Evolutionary conservation across 2,113 vertebrate genomes (phyloP).

Genomic region (Oriolus oriolus): DNA sequence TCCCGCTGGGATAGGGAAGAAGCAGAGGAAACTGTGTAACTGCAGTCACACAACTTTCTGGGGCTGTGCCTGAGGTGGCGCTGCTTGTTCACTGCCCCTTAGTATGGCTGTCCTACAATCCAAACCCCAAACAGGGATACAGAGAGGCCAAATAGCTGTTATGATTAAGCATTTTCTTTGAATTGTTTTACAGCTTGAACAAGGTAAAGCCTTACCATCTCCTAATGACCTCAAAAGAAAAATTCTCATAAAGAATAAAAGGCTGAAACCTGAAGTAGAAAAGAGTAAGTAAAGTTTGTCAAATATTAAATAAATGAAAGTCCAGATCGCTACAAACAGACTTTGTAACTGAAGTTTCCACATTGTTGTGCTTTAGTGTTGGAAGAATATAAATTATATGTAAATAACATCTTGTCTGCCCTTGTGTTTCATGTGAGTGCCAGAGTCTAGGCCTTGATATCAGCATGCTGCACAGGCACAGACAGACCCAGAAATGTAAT

Average conservation of each 20-base stretch:
- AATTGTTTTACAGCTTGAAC: conserved; percentile 81
- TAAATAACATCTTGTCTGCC: neutral
- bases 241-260: conserved; percentile 99
- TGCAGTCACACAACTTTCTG: neutral
- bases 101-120: neutral
- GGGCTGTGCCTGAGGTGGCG: neutral
- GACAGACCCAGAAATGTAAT: neutral
- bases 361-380: neutral
- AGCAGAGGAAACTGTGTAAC: neutral
- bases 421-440: neutral
- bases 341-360: neutral
- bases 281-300: conserved; percentile 82
- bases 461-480: neutral
- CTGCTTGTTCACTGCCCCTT: neutral
- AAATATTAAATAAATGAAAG: neutral
- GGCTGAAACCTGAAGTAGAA: conserved; percentile 96
- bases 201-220: conserved; percentile 86
- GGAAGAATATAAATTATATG: neutral
- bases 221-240: conserved; percentile 94
- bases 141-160: neutral
- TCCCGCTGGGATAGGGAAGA: neutral
- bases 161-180: neutral
- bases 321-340: neutral
- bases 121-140: neutral
- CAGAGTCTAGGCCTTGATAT: neutral